phyloP scores from a whole-genome alignment of 2,888 invertebrate genomes.

The Octonoba sinensis region DNA sequence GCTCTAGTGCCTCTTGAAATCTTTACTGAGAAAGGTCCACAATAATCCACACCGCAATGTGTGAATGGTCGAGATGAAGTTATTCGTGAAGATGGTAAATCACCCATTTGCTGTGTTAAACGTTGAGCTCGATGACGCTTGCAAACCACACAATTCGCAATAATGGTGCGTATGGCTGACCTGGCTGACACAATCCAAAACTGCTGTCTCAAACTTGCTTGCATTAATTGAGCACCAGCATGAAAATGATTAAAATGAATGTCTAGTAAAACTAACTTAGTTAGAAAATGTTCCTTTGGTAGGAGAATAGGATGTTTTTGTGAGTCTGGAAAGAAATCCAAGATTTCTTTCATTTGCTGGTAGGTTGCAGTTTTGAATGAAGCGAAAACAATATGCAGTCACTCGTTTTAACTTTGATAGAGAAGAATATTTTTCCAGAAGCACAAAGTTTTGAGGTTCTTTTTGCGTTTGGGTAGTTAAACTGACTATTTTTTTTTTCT shows the following conservation, averaged over 20 bases:
- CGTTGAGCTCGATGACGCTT: conserved; percentile 4
- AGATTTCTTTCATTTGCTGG: too few relatives aligned
- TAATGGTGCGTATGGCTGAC: too few relatives aligned
- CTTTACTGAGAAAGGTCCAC: conserved; percentile 8
- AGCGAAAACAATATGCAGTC: too few relatives aligned
- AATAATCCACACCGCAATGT: too few relatives aligned
- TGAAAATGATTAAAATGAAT: neutral
- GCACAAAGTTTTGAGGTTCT: too few relatives aligned
- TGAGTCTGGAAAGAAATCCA: too few relatives aligned
- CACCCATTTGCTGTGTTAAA: too few relatives aligned
- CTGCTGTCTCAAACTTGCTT: neutral
- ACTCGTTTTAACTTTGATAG: too few relatives aligned
- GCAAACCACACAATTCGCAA: neutral
- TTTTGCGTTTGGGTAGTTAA: neutral
- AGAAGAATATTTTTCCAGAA: too few relatives aligned
- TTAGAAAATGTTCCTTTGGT: conserved; percentile 7
- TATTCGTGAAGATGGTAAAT: conserved; percentile 2
- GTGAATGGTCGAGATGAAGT: too few relatives aligned
- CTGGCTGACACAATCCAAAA: neutral
- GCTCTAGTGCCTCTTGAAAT: neutral
- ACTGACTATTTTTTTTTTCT: too few relatives aligned
- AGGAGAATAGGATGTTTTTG: neutral
- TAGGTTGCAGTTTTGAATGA: too few relatives aligned
- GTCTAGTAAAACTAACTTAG: neutral
- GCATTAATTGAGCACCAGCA: conserved; percentile 8